Conservation (phyloP, 2,797 vertebrate genomes). For the Spinus pinus region DNA sequence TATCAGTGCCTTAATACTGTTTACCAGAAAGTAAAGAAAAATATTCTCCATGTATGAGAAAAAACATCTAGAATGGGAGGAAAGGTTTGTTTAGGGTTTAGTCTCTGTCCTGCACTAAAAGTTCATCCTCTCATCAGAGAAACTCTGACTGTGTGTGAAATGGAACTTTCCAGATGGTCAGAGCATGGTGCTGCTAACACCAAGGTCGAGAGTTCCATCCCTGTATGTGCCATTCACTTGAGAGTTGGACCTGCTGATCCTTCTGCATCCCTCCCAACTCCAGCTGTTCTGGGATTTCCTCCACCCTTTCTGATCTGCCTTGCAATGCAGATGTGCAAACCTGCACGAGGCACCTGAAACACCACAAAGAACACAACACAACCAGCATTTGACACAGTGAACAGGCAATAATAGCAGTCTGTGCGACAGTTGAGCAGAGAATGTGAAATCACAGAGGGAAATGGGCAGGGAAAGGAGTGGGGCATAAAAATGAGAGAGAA, state of each 20-base stretch:
- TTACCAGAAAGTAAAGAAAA: neutral
- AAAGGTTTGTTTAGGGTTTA: neutral
- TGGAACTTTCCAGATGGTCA: neutral
- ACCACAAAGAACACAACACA: neutral
- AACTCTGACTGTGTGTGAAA: neutral
- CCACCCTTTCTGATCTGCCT: no score
- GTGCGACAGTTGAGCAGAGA: neutral
- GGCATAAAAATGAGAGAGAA: neutral
- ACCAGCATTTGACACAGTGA: neutral
- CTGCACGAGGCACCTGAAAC: neutral
- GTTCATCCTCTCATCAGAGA: neutral
- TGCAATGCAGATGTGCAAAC: neutral
- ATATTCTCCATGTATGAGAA: neutral
- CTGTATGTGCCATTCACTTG: neutral
- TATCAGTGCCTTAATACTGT: neutral
- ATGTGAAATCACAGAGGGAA: neutral
- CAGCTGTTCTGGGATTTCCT: neutral
- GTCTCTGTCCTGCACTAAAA: neutral
- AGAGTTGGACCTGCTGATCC: neutral
- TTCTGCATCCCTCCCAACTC: neutral
- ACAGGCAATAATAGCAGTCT: neutral
- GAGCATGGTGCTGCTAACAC: neutral
- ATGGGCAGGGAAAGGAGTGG: neutral
- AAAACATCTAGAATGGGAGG: neutral
- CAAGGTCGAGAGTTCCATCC: fast-evolving